These are phyloP conservation scores for Ptilonorhynchus violaceus DNA, from an alignment of 2,113 vertebrate genomes.

Conservation along the genomic window DNA sequence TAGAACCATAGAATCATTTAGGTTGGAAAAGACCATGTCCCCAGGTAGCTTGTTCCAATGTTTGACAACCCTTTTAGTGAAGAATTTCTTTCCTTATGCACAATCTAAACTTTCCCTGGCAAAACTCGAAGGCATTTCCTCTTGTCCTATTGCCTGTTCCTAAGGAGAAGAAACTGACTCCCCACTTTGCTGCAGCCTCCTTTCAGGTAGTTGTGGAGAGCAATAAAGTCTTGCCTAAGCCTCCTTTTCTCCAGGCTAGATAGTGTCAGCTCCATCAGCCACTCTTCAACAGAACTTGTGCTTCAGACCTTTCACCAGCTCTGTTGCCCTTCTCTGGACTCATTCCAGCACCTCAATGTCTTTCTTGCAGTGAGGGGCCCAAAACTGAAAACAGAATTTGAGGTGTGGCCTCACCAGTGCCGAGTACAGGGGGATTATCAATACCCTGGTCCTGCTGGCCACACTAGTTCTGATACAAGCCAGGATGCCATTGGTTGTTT, in stretches of 20 bases:
- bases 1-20: neutral
- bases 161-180: neutral
- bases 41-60: neutral
- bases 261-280: neutral
- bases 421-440: neutral
- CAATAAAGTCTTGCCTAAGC: neutral
- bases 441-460: neutral
- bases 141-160: neutral
- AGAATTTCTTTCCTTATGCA: neutral
- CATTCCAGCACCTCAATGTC: neutral
- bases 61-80: neutral
- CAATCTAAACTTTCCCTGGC: neutral
- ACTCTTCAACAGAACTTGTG: neutral
- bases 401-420: neutral
- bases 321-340: neutral
- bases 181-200: too few species aligned
- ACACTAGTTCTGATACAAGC: neutral
- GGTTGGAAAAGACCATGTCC: neutral
- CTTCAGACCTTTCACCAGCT: neutral
- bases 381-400: neutral
- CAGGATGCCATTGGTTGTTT: neutral
- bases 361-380: neutral
- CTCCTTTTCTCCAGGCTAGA: neutral
- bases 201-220: neutral
- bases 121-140: neutral